Percentiles rank a stretch among this genome's conserved stretches.
Conservation (phyloP, 2,797 vertebrate species). For the Chlorospingus semifuscus region DNA sequence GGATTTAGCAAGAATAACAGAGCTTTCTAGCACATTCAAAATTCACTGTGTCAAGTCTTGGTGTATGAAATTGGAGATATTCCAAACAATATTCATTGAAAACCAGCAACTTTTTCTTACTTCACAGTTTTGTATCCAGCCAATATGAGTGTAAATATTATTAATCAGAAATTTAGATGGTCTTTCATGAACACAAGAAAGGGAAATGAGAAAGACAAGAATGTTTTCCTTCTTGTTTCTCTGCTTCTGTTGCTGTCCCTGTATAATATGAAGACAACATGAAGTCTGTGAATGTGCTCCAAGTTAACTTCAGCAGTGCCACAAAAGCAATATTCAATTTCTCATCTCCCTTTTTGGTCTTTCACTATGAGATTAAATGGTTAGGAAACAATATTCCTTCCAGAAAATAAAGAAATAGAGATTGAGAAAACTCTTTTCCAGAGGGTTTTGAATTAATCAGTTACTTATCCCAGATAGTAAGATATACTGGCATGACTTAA, state of each 20-base stretch:
- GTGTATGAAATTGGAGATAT: neutral
- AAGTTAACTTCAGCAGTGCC: neutral
- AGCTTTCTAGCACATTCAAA: neutral
- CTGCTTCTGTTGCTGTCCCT: neutral
- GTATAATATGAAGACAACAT: neutral
- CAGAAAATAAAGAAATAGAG: neutral
- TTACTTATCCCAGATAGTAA: neutral
- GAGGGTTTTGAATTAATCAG: neutral
- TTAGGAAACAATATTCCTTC: neutral
- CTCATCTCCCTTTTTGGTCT: neutral
- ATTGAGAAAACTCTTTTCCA: neutral
- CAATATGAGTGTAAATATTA: neutral
- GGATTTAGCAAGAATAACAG: neutral
- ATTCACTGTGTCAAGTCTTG: neutral
- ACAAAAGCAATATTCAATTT: neutral
- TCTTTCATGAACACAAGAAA: neutral
- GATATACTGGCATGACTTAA: neutral
- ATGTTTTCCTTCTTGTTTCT: neutral
- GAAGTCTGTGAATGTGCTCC: neutral
- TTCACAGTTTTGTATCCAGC: neutral
- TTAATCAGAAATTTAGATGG: neutral
- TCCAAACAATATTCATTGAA: neutral
- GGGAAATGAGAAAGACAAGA: neutral
- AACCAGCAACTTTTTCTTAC: neutral
- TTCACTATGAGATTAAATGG: neutral